Evolutionary conservation across 2,113 vertebrate species (phyloP).

Genomic region (Tragulus kanchil): DNA sequence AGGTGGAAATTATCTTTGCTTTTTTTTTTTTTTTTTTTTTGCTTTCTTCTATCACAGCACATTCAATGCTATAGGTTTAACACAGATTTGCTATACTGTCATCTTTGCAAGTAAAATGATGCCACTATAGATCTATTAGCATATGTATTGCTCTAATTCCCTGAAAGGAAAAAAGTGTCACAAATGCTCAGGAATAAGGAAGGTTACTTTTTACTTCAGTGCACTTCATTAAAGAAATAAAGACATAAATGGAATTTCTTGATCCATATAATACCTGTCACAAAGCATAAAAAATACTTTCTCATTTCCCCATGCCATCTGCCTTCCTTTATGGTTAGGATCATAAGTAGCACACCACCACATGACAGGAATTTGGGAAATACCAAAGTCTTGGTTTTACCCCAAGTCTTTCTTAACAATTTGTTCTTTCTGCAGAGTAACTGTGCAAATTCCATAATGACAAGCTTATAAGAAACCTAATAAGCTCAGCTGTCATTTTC

Average conservation of each 20-base stretch:
- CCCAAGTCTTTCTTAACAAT: neutral
- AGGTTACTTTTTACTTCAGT: conserved; percentile 71
- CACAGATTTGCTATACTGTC: neutral
- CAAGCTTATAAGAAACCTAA: neutral
- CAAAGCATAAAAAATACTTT: neutral
- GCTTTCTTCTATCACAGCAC: neutral
- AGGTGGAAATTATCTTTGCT: neutral
- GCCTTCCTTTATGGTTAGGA: neutral
- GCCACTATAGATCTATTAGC: neutral
- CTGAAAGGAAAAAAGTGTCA: conserved; percentile 69
- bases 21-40: neutral
- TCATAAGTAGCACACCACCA: neutral
- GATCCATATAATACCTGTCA: conserved; percentile 68
- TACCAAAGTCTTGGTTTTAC: neutral
- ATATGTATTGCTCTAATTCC: conserved; percentile 31
- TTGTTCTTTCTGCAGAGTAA: conserved; percentile 1
- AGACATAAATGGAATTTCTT: conserved; percentile 76
- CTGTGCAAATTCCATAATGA: neutral
- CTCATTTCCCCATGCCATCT: conserved; percentile 52
- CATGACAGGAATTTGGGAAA: neutral
- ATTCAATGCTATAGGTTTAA: neutral
- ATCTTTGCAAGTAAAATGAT: neutral
- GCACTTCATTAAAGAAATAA: conserved; percentile 73
- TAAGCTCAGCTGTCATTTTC: neutral
- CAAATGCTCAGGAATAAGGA: conserved; percentile 66